Percentiles rank a stretch among this genome's conserved stretches.
These are phyloP conservation scores for Spilarctia lutea DNA, from an alignment of 2,888 invertebrate species.

Conservation along the genomic window DNA sequence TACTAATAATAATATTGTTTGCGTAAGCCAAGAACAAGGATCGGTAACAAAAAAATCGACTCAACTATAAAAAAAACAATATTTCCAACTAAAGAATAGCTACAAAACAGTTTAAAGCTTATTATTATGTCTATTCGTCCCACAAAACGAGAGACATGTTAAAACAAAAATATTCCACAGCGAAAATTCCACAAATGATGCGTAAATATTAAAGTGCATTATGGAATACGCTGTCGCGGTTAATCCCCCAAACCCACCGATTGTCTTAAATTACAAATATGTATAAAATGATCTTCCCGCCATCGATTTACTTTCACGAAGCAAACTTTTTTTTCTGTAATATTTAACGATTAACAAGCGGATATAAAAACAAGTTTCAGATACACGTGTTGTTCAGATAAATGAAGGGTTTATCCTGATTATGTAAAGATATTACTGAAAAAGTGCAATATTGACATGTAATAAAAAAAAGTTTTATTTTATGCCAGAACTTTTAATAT, in stretches of 20 bases:
- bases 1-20: slow-evolving; percentile 2
- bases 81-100: neutral
- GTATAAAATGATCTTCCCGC: neutral
- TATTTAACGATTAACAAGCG: neutral
- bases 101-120: neutral
- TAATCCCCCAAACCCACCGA: neutral
- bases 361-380: neutral
- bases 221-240: neutral
- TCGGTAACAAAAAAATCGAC: neutral
- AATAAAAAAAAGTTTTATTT: neutral
- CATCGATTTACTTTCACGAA: neutral
- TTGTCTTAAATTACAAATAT: neutral
- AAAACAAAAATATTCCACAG: neutral
- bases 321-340: neutral
- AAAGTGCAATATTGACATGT: neutral
- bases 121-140: neutral
- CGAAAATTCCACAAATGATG: neutral
- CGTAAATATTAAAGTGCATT: neutral
- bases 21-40: neutral
- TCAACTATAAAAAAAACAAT: neutral
- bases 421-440: neutral
- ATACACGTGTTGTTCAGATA: slow-evolving; percentile 2
- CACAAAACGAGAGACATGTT: neutral
- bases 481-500: neutral
- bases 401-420: neutral